Evolutionary conservation across 2,113 vertebrate genomes (phyloP).

Genomic region (Phoenicopterus ruber): DNA sequence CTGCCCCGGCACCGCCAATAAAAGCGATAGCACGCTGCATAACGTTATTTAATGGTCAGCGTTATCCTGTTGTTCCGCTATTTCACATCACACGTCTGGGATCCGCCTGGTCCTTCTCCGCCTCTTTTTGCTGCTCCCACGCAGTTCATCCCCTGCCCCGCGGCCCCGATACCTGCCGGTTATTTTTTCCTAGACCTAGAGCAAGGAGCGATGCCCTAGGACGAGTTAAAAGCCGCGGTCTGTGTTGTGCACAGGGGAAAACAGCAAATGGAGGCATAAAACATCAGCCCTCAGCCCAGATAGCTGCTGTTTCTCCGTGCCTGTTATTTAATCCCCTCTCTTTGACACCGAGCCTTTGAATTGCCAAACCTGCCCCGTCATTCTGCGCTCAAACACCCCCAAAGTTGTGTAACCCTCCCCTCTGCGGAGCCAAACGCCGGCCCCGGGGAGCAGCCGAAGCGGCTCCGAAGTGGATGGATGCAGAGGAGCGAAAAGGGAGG

Average conservation of each 20-base stretch:
- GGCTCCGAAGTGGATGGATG: background rate
- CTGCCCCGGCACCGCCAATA: background rate
- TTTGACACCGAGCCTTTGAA: background rate
- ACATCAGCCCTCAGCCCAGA: background rate
- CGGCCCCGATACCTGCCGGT: background rate
- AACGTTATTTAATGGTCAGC: background rate
- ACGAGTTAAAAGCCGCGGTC: fast-evolving
- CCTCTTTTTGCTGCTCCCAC: background rate
- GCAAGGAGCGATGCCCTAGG: background rate
- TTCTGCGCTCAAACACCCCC: background rate
- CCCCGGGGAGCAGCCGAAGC: background rate
- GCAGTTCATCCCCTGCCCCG: background rate
- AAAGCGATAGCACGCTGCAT: fast-evolving
- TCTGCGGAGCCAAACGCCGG: too few species aligned
- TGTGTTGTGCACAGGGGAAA: fast-evolving
- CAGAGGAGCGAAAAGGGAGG: background rate
- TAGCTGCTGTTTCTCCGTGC: fast-evolving
- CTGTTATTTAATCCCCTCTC: background rate
- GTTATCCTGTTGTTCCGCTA: background rate
- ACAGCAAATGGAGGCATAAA: background rate
- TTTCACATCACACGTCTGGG: background rate
- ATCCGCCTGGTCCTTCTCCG: background rate
- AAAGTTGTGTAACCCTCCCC: fast-evolving
- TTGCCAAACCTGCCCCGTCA: fast-evolving
- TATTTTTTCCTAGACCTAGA: too few species aligned